Evolutionary conservation across 2,113 vertebrate genomes (phyloP).

Genomic region (Nothocercus julius): DNA sequence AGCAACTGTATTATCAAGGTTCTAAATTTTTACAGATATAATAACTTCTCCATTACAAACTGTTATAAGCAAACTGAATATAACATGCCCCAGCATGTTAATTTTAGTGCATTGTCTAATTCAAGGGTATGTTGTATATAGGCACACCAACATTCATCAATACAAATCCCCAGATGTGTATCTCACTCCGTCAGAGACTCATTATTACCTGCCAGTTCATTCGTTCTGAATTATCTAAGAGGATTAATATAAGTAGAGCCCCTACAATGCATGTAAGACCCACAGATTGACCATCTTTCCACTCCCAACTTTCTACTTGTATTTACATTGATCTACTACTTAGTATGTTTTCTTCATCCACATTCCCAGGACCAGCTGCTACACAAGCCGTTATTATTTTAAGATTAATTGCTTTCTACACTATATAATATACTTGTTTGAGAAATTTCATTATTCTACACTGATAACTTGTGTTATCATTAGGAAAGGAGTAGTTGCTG

Average conservation of each 20-base stretch:
- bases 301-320: not conserved
- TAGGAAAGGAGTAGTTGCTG: not conserved
- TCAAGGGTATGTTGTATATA: not conserved
- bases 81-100: not conserved
- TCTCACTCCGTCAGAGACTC: not conserved
- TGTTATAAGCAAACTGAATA: not conserved
- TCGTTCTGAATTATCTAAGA: not conserved
- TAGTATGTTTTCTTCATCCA: not conserved
- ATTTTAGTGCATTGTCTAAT: not conserved
- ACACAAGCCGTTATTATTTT: not conserved
- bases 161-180: accelerated
- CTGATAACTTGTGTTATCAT: not conserved
- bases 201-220: not conserved
- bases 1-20: not conserved
- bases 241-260: not conserved
- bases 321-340: not conserved
- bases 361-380: not conserved
- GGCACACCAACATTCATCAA: not conserved
- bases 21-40: not conserved
- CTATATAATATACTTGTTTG: not conserved
- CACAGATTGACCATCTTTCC: not conserved
- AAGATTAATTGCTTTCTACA: not conserved
- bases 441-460: not conserved
- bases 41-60: not conserved
- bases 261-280: not conserved